These are phyloP conservation scores for Grammomys surdaster DNA, from an alignment of 2,113 vertebrate species.

Conservation along the genomic window DNA sequence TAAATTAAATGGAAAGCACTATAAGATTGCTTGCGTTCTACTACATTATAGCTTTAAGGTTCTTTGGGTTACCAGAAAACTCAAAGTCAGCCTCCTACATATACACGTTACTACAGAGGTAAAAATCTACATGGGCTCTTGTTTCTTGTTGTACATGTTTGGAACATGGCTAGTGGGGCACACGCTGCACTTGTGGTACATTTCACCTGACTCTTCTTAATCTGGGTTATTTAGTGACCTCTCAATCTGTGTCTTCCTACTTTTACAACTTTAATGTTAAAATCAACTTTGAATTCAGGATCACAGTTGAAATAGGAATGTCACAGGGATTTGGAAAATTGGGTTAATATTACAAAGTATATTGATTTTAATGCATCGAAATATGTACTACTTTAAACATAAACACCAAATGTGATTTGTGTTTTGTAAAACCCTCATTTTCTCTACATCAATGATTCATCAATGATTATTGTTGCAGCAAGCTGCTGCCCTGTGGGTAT, in stretches of 20 bases:
- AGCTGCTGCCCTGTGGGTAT: constrained; percentile 58
- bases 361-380: constrained; percentile 55
- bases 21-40: not conserved
- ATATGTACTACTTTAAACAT: constrained; percentile 40
- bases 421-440: constrained; percentile 54
- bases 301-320: not conserved
- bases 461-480: constrained; percentile 67
- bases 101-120: too few relatives aligned
- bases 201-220: not conserved
- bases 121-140: not conserved
- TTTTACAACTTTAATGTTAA: not conserved
- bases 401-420: constrained; percentile 59
- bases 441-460: too few relatives aligned
- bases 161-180: not conserved
- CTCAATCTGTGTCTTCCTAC: not conserved
- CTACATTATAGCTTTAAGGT: not conserved
- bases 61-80: not conserved
- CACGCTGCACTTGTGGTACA: not conserved
- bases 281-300: not conserved
- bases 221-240: not conserved
- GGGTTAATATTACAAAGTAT: constrained; percentile 8
- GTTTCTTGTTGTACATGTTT: not conserved
- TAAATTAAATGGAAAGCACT: not conserved
- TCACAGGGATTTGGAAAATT: not conserved
- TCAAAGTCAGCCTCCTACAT: not conserved